Percentiles rank a stretch among this genome's conserved stretches.
Evolutionary conservation across 2,113 vertebrate genomes (phyloP).

Genomic region (Gasterosteus nipponicus): DNA sequence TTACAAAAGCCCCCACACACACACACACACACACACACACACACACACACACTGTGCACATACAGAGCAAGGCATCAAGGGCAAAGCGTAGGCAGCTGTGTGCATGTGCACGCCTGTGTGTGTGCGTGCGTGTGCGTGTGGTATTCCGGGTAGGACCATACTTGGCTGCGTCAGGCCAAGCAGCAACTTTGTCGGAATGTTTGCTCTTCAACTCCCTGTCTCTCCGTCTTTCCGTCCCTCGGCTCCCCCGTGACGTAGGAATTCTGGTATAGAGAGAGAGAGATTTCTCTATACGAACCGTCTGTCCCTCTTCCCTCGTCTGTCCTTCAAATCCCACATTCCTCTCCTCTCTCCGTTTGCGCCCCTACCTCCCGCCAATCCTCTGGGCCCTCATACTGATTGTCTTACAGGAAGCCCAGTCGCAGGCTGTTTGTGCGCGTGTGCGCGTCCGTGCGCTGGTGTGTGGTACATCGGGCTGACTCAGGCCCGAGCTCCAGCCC

Average conservation of each 20-base stretch:
- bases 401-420: conserved; percentile 72
- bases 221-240: conserved; percentile 53
- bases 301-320: conserved; percentile 36
- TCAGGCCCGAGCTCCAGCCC: conserved; percentile 74
- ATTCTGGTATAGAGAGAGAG: not conserved
- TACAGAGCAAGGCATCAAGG: conserved; percentile 41
- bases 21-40: conserved; percentile 41
- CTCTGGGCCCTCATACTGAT: conserved; percentile 65
- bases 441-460: conserved; percentile 25
- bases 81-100: conserved; percentile 37
- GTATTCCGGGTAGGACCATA: conserved; percentile 64
- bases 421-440: conserved; percentile 53
- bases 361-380: conserved; percentile 32
- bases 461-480: conserved; percentile 56
- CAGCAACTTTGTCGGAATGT: conserved; percentile 68
- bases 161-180: conserved; percentile 56
- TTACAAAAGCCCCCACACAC: conserved; percentile 61
- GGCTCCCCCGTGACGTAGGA: conserved; percentile 30
- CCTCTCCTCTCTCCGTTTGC: conserved; percentile 29
- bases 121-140: conserved; percentile 60
- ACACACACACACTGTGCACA: not conserved
- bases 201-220: conserved; percentile 52
- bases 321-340: conserved; percentile 54
- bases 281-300: conserved; percentile 20
- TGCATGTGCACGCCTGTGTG: not conserved